Conservation (phyloP, 2,888 invertebrate species). For the Mamestra brassicae region DNA sequence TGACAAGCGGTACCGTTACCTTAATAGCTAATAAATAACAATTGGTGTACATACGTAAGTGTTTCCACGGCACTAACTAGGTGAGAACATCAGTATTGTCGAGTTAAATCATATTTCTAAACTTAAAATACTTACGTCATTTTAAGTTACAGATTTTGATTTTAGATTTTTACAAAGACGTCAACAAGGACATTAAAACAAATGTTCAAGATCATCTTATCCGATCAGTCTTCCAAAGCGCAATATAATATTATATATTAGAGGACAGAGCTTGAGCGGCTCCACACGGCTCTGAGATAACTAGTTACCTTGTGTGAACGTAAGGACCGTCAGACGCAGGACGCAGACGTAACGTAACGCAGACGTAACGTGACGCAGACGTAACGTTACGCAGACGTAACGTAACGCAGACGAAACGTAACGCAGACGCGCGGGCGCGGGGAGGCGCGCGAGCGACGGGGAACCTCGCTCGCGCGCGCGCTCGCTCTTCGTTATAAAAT, state of each 20-base stretch:
- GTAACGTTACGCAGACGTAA: constrained; percentile 62
- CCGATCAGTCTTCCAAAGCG: constrained; percentile 79
- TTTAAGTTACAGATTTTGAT: constrained; percentile 63
- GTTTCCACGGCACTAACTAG: constrained; percentile 63
- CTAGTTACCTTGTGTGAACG: constrained; percentile 59
- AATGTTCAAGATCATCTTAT: constrained; percentile 73
- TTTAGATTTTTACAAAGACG: constrained; percentile 64
- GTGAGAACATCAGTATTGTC: constrained; percentile 66
- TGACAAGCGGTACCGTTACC: constrained; percentile 54
- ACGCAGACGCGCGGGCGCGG: neutral
- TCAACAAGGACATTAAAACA: constrained; percentile 67
- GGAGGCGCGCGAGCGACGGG: constrained; percentile 74
- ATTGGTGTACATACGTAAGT: constrained; percentile 55
- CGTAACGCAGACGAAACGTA: constrained; percentile 46
- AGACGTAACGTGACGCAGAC: constrained; percentile 56
- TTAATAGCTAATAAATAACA: constrained; percentile 62
- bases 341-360: constrained; percentile 62
- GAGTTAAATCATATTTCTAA: constrained; percentile 65
- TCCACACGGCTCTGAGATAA: constrained; percentile 69
- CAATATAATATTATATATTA: constrained; percentile 77
- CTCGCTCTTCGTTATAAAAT: constrained; percentile 75
- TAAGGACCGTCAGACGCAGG: constrained; percentile 62
- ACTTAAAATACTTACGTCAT: constrained; percentile 63
- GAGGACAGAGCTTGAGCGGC: constrained; percentile 72
- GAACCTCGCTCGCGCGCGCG: constrained; percentile 79